Conservation (phyloP, 37 sponge, comb jelly and placozoan species). For the Aphrocallistes beatrix region DNA sequence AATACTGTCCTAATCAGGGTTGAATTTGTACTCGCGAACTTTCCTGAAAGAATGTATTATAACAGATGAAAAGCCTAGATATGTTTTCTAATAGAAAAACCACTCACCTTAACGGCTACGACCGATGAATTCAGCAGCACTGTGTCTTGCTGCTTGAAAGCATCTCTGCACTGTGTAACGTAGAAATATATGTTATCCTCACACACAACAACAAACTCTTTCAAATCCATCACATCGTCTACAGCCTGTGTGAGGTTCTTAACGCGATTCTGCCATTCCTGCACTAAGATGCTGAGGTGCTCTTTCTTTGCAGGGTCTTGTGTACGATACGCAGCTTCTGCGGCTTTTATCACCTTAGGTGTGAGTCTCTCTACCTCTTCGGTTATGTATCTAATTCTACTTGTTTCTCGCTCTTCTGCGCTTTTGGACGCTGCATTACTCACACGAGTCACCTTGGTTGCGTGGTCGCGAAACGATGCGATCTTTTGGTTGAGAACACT, state of each 20-base stretch:
- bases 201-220: conserved; percentile 46
- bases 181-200: conserved; percentile 16
- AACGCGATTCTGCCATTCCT: conserved; percentile 56
- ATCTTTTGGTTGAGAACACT: background rate
- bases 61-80: no score
- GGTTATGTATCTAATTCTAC: conserved; percentile 31
- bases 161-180: conserved; percentile 17
- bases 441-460: background rate
- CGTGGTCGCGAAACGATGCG: conserved; percentile 2
- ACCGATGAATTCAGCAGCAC: background rate
- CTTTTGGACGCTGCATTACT: conserved; percentile 11
- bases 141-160: background rate
- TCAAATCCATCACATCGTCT: conserved; percentile 58
- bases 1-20: no score
- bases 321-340: conserved; percentile 34
- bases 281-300: conserved; percentile 34
- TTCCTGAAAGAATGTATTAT: no score
- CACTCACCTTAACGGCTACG: conserved; percentile 10
- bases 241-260: conserved; percentile 42
- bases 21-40: no score
- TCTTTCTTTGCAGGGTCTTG: conserved; percentile 21
- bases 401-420: conserved; percentile 24
- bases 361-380: conserved; percentile 44
- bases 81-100: no score
- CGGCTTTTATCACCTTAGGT: conserved; percentile 39